Evolutionary conservation across 1,140 invertebrate genomes (phyloP), one percentile per base, ranked within the genome.

Genomic region (Euwallacea similis): DNA sequence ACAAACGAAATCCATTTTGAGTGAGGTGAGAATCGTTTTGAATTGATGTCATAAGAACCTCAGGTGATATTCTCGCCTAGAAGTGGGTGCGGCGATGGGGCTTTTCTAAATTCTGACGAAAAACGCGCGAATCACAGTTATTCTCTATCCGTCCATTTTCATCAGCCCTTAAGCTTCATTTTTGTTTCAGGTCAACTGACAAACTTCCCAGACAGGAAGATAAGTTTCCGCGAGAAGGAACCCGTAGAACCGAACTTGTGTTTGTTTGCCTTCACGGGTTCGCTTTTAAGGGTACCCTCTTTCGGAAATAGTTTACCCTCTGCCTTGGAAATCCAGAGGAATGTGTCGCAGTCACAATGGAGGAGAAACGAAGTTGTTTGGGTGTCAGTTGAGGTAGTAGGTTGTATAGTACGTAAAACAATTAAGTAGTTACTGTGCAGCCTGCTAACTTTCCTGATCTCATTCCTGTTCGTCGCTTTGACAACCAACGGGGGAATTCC

Each of bases 321-420:
- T 33, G 21, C 21, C 21, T 33, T 33, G 21, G 21, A 33, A 33
- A 33, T 33, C 21, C 4, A 4, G 21, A 33, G 21, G 21, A 33
- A 33, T 33, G 4, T 33, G 21, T 33, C 21, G 21, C 21, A 33
- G 4, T 33, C 21, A 4, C 21, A 33, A 33, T 33, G 21, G 21
- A 33, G 21, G 4, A 33, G 21, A 33, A 33, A 33, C 13, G 61
- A 41, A 50, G 64, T 61, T 75, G 74, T 69, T 75, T 75, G 74
- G 62, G 74, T 73, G 69, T 75, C 82, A 82, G 84, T 83, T 89
- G 88, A 89, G 88, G 88, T 89, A 89, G 88, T 89, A 88, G 88
- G 88, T 89, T 89, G 88, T 89, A 89, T 89, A 89, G 88, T 89
- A 88, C 85, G 86, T 84, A 88, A 85, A 86, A 88, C 82, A 41